These are phyloP conservation scores for Asteroscopus sphinx DNA, from an alignment of 2,888 invertebrate genomes.

Conservation along the genomic window DNA sequence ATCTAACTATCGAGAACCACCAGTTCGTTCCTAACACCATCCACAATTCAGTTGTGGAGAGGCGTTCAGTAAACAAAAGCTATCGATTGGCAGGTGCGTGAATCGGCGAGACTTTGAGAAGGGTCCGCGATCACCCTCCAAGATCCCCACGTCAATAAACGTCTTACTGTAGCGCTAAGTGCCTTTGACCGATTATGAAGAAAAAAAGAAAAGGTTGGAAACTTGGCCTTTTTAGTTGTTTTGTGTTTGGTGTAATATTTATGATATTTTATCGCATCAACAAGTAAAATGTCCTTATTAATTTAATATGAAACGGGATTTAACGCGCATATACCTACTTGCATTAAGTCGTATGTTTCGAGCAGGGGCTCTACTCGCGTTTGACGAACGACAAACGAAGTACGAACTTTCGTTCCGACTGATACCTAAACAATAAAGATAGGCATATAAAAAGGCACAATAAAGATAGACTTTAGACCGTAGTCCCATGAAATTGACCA, in stretches of 20 bases:
- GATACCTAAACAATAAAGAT: too few species aligned
- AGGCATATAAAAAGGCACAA: too few species aligned
- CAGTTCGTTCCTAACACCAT: conserved; percentile 35
- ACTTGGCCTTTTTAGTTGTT: conserved; percentile 1
- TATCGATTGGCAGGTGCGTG: conserved; percentile 68
- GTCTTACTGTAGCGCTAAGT: conserved; percentile 58
- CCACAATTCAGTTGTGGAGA: conserved; percentile 49
- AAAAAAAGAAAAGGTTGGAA: conserved; percentile 34
- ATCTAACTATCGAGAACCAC: conserved; percentile 15
- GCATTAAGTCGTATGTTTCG: too few species aligned
- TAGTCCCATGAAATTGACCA: too few species aligned
- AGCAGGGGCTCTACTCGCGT: too few species aligned
- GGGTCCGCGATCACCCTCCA: conserved; percentile 59
- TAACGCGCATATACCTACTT: too few species aligned
- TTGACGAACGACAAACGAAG: too few species aligned
- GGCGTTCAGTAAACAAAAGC: conserved; percentile 64
- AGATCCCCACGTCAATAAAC: conserved; percentile 62
- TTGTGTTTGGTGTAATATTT: neutral
- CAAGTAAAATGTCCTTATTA: too few species aligned
- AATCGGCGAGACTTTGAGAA: conserved; percentile 66
- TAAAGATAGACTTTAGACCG: too few species aligned
- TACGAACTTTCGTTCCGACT: too few species aligned
- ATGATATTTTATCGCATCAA: neutral
- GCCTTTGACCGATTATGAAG: conserved; percentile 59
- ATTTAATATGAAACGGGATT: too few species aligned